phyloP scores from a whole-genome alignment of 2,888 invertebrate genomes.

The Andrena minutula region DNA sequence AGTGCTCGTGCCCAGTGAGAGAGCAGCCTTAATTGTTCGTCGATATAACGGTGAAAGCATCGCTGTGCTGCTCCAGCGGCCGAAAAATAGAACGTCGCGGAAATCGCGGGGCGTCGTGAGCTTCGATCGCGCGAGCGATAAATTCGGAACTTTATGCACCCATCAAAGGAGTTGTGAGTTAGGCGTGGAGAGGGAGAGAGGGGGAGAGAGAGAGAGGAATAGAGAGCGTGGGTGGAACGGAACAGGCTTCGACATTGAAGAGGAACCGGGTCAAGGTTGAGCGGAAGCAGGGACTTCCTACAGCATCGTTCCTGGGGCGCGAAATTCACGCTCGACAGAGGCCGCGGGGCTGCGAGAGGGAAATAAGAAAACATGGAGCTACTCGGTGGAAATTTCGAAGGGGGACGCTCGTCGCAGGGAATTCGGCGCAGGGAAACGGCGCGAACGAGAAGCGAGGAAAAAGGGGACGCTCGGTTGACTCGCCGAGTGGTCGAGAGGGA shows the following conservation, averaged over 20 bases:
- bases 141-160: slow-evolving; percentile 26
- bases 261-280: slow-evolving; percentile 58
- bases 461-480: slow-evolving; percentile 39
- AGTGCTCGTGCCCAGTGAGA: no score
- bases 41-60: slow-evolving; percentile 29
- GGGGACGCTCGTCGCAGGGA: slow-evolving; percentile 1
- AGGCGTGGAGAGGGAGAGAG: not conserved
- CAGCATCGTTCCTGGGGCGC: slow-evolving; percentile 1
- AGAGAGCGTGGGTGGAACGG: not conserved
- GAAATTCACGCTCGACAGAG: slow-evolving; percentile 41
- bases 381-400: slow-evolving; percentile 23
- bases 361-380: slow-evolving; percentile 30
- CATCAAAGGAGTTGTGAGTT: slow-evolving; percentile 17
- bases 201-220: no score
- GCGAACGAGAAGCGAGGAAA: slow-evolving; percentile 26
- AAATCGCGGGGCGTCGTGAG: slow-evolving; percentile 4
- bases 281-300: slow-evolving; percentile 8
- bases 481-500: not conserved
- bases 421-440: slow-evolving; percentile 21
- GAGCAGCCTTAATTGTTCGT: slow-evolving; percentile 31
- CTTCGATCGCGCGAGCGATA: slow-evolving; percentile 17
- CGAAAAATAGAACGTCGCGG: not conserved
- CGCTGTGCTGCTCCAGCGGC: not conserved
- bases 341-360: not conserved
- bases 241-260: slow-evolving; percentile 50